phyloP scores from a whole-genome alignment of 1,140 invertebrate genomes.

The Drosophila varians region DNA sequence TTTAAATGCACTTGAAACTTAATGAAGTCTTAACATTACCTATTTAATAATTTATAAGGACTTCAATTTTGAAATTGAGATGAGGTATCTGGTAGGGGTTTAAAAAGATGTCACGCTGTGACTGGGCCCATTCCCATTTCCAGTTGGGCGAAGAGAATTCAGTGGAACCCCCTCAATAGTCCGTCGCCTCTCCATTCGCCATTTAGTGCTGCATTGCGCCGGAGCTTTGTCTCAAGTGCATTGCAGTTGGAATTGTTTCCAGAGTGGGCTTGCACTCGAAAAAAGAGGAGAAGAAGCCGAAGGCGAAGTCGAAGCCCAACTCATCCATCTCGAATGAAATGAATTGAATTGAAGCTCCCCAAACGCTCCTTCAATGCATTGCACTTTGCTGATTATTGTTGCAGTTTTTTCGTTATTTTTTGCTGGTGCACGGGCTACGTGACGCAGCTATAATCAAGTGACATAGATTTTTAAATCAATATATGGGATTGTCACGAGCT shows the following conservation, averaged over 20 bases:
- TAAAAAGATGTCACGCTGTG: slow-evolving; percentile 69
- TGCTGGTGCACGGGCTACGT: slow-evolving; percentile 30
- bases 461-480: slow-evolving; percentile 78
- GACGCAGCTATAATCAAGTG: slow-evolving; percentile 65
- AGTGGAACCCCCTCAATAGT: slow-evolving; percentile 9
- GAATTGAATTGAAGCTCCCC: slow-evolving; percentile 17
- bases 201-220: slow-evolving; percentile 38
- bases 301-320: slow-evolving; percentile 25
- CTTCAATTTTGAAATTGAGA: slow-evolving; percentile 51
- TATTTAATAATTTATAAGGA: not conserved
- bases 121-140: slow-evolving; percentile 59
- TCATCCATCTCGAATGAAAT: slow-evolving; percentile 14
- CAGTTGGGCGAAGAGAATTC: slow-evolving; percentile 28
- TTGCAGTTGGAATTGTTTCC: slow-evolving; percentile 68
- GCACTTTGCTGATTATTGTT: slow-evolving; percentile 76
- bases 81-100: slow-evolving; percentile 3
- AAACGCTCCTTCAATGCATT: slow-evolving; percentile 35
- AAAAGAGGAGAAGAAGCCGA: slow-evolving; percentile 6
- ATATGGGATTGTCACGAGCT: slow-evolving; percentile 41
- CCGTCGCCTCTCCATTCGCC: slow-evolving; percentile 6
- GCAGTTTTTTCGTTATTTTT: slow-evolving; percentile 33
- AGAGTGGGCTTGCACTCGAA: slow-evolving; percentile 44
- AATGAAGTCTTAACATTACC: not conserved
- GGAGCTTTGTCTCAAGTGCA: slow-evolving; percentile 64
- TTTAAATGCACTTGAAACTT: no score